Evolutionary conservation across 2,113 vertebrate genomes (phyloP), one percentile per base, ranked within the genome.

Genomic region (Myxocyprinus asiaticus): DNA sequence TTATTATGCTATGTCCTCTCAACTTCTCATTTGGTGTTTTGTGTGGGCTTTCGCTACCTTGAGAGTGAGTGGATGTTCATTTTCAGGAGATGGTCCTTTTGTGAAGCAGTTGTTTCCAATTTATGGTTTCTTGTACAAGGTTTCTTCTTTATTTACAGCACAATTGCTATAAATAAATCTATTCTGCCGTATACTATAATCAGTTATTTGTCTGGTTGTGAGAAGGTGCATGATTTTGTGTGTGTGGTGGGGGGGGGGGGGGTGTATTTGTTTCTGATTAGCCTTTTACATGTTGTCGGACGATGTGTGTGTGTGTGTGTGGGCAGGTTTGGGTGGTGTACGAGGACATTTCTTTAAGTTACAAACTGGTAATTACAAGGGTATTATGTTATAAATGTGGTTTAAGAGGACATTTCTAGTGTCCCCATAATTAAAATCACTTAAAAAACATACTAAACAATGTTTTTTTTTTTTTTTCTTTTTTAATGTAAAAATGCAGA

Each of bases 211-310:
- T 68, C 9, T 14, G 50, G 6, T 55, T 42, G 10, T 33, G n/a
- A 33, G 22, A 33, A 33, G 22, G 22, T 33, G 22, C 22, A 3
- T 33, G 22, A 33, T 33, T 33, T 1, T 33, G 9, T 42, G 48
- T 56, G 14, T 14, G 5, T 17, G 47, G n/a, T 14, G 10, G 7
- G 33, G 53, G 43, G 11, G 17, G 1, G 71, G 47, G 70, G 5
- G 11, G 55, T 22, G 43, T 61, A 61, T 74, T 74, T 62, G 45
- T 74, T 51, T 78, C 42, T 17, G 53, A 61, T 61, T 61, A 59
- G 56, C 45, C 9, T 53, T 78, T 15, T 66, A 14, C 58, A 66
- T n/a, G 51, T 69, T 47, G 7, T 14, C 59, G 4, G 14, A 10
- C 2, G n/a, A n/a, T 3, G 7, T 9, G 5, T 6, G 7, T 61